These are phyloP conservation scores for Poeciliopsis paucimaculata DNA, from an alignment of 2,797 vertebrate species.

Conservation along the genomic window DNA sequence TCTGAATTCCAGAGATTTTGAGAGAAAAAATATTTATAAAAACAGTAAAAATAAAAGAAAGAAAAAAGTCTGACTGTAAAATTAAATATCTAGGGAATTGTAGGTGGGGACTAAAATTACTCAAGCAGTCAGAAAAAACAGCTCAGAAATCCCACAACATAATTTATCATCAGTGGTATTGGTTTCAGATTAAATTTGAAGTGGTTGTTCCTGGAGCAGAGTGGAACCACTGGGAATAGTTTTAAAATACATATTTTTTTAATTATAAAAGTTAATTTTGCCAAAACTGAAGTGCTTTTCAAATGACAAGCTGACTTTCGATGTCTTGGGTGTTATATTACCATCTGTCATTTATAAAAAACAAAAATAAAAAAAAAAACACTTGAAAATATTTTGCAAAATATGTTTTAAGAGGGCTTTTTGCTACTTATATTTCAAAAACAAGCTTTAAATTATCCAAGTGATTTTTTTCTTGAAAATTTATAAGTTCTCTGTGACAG, in stretches of 20 bases:
- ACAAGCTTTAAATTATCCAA: background rate
- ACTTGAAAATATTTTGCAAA: background rate
- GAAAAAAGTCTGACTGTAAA: background rate
- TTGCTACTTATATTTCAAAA: background rate
- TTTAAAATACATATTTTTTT: background rate
- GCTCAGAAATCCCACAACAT: background rate
- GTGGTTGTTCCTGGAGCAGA: background rate
- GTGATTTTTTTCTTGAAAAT: background rate
- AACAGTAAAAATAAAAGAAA: background rate
- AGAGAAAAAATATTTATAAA: background rate
- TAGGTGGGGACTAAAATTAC: background rate
- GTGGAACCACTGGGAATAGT: background rate
- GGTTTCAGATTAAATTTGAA: background rate
- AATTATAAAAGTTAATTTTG: background rate
- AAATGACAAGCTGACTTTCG: background rate
- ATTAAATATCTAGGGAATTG: background rate
- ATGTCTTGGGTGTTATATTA: slow-evolving; percentile 2
- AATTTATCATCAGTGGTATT: background rate
- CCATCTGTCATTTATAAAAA: background rate
- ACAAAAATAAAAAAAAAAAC: no score
- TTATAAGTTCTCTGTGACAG: background rate
- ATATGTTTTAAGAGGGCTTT: background rate
- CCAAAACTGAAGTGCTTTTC: background rate
- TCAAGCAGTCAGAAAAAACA: background rate
- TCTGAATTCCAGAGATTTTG: background rate